These are phyloP conservation scores for Eugnorisma glareosa DNA, from an alignment of 2,888 invertebrate genomes.

Conservation along the genomic window DNA sequence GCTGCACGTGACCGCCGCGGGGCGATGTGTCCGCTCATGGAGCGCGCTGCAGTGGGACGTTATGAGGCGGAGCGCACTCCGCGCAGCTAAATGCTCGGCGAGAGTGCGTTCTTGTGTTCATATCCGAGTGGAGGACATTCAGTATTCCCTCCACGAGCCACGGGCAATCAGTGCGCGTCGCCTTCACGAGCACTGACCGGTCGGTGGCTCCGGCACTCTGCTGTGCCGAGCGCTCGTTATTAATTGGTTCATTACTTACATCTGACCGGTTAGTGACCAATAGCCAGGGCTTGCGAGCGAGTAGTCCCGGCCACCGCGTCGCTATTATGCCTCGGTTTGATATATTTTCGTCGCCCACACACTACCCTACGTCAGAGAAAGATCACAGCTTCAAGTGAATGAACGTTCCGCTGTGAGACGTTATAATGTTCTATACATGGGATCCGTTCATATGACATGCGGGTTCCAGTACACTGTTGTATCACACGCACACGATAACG, in stretches of 20 bases:
- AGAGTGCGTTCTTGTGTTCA: slow-evolving; percentile 57
- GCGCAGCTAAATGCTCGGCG: slow-evolving; percentile 31
- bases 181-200: not conserved
- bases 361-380: not conserved
- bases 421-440: not conserved
- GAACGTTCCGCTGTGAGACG: not conserved
- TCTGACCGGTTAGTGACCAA: slow-evolving; percentile 9
- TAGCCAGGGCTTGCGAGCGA: not conserved
- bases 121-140: slow-evolving; percentile 42
- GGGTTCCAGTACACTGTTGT: not conserved
- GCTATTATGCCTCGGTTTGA: not conserved
- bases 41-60: not conserved
- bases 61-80: slow-evolving; percentile 32
- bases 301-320: not conserved
- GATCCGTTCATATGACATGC: not conserved
- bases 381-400: slow-evolving; percentile 10
- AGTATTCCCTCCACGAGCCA: slow-evolving; percentile 40
- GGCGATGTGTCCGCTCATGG: too few species aligned
- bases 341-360: not conserved
- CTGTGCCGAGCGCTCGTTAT: slow-evolving; percentile 4
- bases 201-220: not conserved
- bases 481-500: not conserved
- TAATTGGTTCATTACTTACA: not conserved
- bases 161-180: slow-evolving; percentile 14
- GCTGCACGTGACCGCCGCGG: slow-evolving; percentile 24